These are phyloP conservation scores for Dissostichus mawsoni DNA, from an alignment of 2,113 vertebrate genomes.

Conservation along the genomic window DNA sequence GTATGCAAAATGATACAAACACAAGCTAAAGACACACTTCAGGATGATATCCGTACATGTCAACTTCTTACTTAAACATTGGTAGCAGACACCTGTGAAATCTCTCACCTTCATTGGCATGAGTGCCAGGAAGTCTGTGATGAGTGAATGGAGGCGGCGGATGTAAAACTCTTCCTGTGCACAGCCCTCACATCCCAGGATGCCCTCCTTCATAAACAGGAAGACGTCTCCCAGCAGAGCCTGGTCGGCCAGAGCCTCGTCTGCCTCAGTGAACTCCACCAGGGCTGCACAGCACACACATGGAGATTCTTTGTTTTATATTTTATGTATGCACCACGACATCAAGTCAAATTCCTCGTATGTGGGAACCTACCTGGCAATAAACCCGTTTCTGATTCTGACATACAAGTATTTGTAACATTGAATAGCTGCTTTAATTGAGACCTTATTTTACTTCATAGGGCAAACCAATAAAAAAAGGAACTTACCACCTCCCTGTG, in stretches of 20 bases:
- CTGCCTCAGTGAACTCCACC: conserved; percentile 96
- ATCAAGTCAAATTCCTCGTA: no score
- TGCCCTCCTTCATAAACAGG: conserved; percentile 93
- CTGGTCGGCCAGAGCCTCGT: conserved; percentile 93
- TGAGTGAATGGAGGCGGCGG: conserved; percentile 92
- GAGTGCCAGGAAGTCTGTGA: conserved; percentile 95
- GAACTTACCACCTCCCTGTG: conserved; percentile 90
- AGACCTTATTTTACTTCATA: neutral
- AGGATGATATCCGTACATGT: neutral
- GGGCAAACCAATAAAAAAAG: neutral
- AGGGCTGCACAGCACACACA: conserved; percentile 81
- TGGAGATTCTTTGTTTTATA: no score
- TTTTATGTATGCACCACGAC: no score
- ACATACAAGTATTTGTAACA: neutral
- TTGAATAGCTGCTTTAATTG: neutral
- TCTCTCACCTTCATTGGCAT: conserved; percentile 98
- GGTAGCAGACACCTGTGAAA: neutral
- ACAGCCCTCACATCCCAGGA: conserved; percentile 91
- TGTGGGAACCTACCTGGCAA: no score
- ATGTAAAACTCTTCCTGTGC: conserved; percentile 95
- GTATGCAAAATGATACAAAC: neutral
- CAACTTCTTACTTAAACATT: neutral
- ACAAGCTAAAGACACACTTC: neutral
- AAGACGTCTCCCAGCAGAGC: conserved; percentile 93
- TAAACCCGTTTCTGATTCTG: no score